These are phyloP conservation scores for Agrilus mali DNA, from an alignment of 2,888 invertebrate species.

Conservation along the genomic window DNA sequence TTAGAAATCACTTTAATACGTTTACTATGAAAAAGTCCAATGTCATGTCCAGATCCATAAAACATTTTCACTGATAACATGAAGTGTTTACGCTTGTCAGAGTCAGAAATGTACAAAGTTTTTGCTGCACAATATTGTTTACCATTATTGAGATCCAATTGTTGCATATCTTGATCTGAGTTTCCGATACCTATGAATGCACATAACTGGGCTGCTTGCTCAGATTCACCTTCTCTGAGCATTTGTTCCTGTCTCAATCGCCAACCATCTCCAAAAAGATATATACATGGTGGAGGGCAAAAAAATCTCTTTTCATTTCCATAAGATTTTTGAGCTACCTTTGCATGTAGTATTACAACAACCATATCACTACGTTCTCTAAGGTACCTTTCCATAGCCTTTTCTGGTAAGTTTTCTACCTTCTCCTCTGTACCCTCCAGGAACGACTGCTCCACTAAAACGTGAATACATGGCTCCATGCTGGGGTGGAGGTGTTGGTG, in stretches of 20 bases:
- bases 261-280: slow-evolving; percentile 98
- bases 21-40: slow-evolving; percentile 97
- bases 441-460: slow-evolving; percentile 55
- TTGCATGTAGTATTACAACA: slow-evolving; percentile 94
- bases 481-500: slow-evolving; percentile 60
- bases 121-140: slow-evolving; percentile 99
- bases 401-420: slow-evolving; percentile 75
- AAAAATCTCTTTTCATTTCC: slow-evolving; percentile 99
- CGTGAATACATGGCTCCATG: slow-evolving; percentile 44
- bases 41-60: slow-evolving; percentile 95
- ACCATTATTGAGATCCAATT: slow-evolving; percentile 89
- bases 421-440: slow-evolving; percentile 54
- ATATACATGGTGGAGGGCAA: slow-evolving; percentile 98
- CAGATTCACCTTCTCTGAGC: slow-evolving; percentile 77
- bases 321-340: slow-evolving; percentile 99
- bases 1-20: slow-evolving; percentile 99
- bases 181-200: slow-evolving; percentile 98
- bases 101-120: slow-evolving; percentile 97
- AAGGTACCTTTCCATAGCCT: slow-evolving; percentile 94
- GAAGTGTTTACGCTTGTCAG: slow-evolving; percentile 98
- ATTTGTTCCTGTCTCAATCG: slow-evolving; percentile 87
- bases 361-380: slow-evolving; percentile 91
- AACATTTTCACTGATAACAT: slow-evolving; percentile 99
- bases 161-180: slow-evolving; percentile 98
- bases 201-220: slow-evolving; percentile 88